A percentile compares a stretch with the other conserved stretches of the same genome.
These are phyloP conservation scores for Crypturellus undulatus DNA, from an alignment of 2,113 vertebrate genomes.

Conservation along the genomic window DNA sequence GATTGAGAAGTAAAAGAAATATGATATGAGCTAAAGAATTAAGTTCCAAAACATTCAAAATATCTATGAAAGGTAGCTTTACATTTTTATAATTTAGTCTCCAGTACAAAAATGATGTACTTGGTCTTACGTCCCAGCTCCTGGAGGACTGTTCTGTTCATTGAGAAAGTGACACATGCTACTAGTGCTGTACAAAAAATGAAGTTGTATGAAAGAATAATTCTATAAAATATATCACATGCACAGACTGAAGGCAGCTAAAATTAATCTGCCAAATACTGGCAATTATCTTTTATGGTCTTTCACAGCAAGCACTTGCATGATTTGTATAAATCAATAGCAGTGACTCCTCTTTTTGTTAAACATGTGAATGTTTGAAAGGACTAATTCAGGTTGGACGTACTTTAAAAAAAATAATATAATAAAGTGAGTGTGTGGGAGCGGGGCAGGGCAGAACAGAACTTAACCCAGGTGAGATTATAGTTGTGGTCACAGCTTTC, in stretches of 20 bases:
- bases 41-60: background rate
- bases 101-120: background rate
- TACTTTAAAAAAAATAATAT: background rate
- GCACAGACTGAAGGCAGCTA: background rate
- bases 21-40: background rate
- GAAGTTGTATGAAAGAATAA: background rate
- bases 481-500: background rate
- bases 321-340: background rate
- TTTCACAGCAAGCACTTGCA: background rate
- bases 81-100: background rate
- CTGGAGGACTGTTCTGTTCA: background rate
- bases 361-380: background rate
- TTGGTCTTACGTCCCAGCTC: background rate
- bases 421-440: no score
- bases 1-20: background rate
- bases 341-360: background rate
- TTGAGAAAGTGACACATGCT: background rate
- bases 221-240: background rate
- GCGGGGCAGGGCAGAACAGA: no score
- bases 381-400: background rate
- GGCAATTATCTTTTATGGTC: background rate
- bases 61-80: background rate
- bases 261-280: conserved; percentile 16
- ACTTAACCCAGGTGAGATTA: background rate
- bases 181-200: background rate